Evolutionary conservation across 2,888 invertebrate genomes (phyloP).

Genomic region (Dolomedes plantarius): DNA sequence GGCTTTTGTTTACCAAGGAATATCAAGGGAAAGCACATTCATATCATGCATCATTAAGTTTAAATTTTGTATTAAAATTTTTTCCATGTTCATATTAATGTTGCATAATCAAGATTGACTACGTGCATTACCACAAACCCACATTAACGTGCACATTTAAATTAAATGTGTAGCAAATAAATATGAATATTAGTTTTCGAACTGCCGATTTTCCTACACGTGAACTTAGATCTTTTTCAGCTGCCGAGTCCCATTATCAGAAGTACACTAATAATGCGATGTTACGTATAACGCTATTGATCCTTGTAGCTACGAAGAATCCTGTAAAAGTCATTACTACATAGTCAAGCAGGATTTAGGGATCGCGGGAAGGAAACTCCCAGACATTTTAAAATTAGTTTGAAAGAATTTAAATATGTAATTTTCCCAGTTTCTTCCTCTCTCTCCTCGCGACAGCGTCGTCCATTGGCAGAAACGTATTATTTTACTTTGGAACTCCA

Average conservation of each 20-base stretch:
- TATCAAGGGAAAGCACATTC: conserved; percentile 8
- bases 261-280: neutral
- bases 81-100: conserved; percentile 26
- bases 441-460: too few relatives aligned
- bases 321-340: neutral
- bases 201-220: neutral
- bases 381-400: too few relatives aligned
- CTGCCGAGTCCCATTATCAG: neutral
- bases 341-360: neutral
- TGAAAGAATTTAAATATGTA: too few relatives aligned
- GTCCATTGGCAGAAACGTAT: too few relatives aligned
- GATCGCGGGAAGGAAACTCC: too few relatives aligned
- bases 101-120: conserved; percentile 47
- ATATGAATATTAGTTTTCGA: conserved; percentile 36
- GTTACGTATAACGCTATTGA: neutral
- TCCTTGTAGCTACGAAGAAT: neutral
- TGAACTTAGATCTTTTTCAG: neutral
- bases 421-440: too few relatives aligned
- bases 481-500: too few relatives aligned
- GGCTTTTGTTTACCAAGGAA: conserved; percentile 16
- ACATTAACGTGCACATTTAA: conserved; percentile 31
- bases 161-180: conserved; percentile 4
- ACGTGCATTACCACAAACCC: conserved; percentile 45
- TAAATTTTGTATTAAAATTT: conserved; percentile 13
- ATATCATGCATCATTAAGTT: conserved; percentile 23